Evolutionary conservation across 2,797 vertebrate species (phyloP), one percentile per base, ranked within the genome.

Genomic region (Argya squamiceps): DNA sequence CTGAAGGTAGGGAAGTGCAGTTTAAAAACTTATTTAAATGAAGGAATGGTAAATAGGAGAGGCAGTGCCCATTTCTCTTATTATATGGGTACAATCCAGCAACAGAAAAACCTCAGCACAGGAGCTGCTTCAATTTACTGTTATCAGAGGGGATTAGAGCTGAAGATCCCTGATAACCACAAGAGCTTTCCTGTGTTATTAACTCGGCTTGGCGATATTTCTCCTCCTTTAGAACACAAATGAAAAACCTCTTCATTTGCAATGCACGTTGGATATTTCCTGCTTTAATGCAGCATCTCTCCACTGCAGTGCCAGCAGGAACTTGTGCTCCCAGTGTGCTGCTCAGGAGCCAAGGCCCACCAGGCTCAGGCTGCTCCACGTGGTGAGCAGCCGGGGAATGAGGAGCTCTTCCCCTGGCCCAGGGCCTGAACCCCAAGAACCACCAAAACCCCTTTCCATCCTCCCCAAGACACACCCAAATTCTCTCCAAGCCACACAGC

Each of bases 121-220:
- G 75, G 70, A 96, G 81, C 81, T 89, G 60, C 69, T 91, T 96
- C 96, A 94, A 94, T 97, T 96, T 96, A 79, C 90, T 93, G 50
- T 95, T 97, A 95, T 97, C 95, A 91, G 93, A 94, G 64, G 76
- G 91, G 93, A 97, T 96, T 96, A 96, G 92, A 92, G 76, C 89
- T 93, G 93, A 93, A 95, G 91, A 97, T 86, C 84, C 84, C 89
- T 43, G 84, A 92, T 94, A 95, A 84, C 85, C 89, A 88, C 64
- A 21, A 96, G 93, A 95, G 92, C 94, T 92, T 94, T 93, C 83
- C 90, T 47, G 60, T 68, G 89, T 95, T 96, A 97, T 96, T 97
- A 97, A 88, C 83, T 50, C 75, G 77, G 46, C 82, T 89, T 62
- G 74, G 46, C 3, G 3, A 67, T 68, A 85, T 83, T 94, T 96